Evolutionary conservation across 2,797 vertebrate species (phyloP).

Genomic region (Falco naumanni): DNA sequence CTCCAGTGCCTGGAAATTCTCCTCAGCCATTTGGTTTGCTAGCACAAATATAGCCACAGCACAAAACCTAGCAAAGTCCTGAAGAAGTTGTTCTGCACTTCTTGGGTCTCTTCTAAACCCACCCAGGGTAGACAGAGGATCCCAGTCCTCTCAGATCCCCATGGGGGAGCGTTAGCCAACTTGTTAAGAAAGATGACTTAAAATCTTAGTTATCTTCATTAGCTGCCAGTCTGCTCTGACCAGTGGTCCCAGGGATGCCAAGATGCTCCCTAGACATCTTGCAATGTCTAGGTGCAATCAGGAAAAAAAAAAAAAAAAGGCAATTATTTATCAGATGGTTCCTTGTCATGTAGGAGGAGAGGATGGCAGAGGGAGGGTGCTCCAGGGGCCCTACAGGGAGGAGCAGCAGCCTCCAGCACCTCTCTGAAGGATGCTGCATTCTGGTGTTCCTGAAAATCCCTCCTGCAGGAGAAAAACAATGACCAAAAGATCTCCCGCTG

Average conservation of each 20-base stretch:
- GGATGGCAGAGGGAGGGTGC: background rate
- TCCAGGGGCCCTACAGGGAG: background rate
- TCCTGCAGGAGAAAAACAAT: background rate
- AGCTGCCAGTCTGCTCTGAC: background rate
- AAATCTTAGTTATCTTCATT: background rate
- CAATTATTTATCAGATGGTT: constrained; percentile 9
- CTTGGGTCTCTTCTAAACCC: background rate
- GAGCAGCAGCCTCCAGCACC: background rate
- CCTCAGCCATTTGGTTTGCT: background rate
- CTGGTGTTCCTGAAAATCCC: background rate
- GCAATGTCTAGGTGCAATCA: background rate
- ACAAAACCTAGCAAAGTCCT: background rate
- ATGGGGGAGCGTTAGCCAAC: background rate
- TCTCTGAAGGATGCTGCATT: background rate
- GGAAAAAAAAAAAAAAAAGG: background rate
- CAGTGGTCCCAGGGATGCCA: background rate
- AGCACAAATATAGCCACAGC: background rate
- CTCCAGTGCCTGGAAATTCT: background rate
- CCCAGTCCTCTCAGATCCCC: background rate
- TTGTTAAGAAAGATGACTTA: background rate
- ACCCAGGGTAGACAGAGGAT: background rate
- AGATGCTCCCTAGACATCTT: background rate
- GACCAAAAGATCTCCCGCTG: background rate
- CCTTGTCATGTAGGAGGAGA: background rate
- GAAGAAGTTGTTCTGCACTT: background rate